Conservation (phyloP, 2,797 vertebrate genomes). For the Capromys pilorides region DNA sequence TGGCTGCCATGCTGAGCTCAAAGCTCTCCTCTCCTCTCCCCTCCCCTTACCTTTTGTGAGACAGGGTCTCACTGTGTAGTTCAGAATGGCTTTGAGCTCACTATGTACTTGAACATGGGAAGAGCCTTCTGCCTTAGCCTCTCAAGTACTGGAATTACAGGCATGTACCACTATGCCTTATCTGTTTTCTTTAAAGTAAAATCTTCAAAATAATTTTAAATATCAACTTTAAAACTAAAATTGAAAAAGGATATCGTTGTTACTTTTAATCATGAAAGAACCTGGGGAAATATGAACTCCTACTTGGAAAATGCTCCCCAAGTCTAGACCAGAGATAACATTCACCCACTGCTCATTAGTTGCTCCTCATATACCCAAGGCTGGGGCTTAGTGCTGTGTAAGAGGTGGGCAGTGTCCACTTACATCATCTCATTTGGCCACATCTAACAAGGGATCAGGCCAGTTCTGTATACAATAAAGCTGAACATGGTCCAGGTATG, state of each 20-base stretch:
- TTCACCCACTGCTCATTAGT: neutral
- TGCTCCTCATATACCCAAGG: neutral
- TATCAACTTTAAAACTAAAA: neutral
- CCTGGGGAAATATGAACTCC: neutral
- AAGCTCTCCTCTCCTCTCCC: neutral
- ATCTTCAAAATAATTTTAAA: constrained; percentile 24
- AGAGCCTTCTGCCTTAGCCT: neutral
- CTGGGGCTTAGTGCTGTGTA: neutral
- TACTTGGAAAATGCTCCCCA: neutral
- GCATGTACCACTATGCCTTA: neutral
- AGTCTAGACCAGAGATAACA: neutral
- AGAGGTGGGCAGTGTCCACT: neutral
- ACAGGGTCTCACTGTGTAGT: neutral
- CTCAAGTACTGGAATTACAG: neutral
- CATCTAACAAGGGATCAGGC: neutral
- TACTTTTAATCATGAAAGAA: constrained; percentile 27
- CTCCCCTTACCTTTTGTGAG: neutral
- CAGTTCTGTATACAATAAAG: neutral
- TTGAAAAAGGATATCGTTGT: neutral
- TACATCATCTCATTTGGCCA: neutral
- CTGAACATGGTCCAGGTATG: neutral
- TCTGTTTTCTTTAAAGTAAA: neutral
- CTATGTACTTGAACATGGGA: neutral
- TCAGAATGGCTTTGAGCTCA: neutral
- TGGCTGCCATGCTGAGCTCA: neutral